phyloP scores from a whole-genome alignment of 2,797 vertebrate genomes.

The Falco berigora region DNA sequence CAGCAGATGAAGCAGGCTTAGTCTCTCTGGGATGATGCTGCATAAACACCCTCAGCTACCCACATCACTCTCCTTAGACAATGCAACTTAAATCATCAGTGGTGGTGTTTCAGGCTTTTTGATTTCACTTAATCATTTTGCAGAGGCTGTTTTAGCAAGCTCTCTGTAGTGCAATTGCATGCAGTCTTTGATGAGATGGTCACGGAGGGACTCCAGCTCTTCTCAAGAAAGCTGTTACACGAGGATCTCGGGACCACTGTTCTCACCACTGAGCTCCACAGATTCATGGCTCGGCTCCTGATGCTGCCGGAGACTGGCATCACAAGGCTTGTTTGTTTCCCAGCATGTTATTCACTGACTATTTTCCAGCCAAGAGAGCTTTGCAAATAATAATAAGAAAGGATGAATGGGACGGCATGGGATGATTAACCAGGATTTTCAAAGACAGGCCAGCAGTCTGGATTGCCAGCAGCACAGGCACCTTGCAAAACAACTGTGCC shows the following conservation, averaged over 20 bases:
- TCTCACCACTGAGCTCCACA: accelerated
- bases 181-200: neutral
- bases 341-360: neutral
- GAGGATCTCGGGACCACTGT: neutral
- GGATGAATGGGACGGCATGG: neutral
- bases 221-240: neutral
- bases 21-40: neutral
- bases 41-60: neutral
- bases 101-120: neutral
- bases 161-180: neutral
- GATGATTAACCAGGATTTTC: neutral
- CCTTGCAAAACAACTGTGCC: neutral
- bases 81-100: neutral
- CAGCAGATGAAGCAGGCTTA: neutral
- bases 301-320: neutral
- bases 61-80: neutral
- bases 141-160: neutral
- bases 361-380: conserved; percentile 23
- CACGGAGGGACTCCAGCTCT: neutral
- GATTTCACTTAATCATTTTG: neutral
- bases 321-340: neutral
- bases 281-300: neutral
- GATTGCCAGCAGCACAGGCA: neutral
- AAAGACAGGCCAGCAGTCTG: neutral
- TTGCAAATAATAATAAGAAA: neutral